Base-by-base conservation (phyloP, 2,888 invertebrate genomes). In the Agonopterix subpropinquella region DNA sequence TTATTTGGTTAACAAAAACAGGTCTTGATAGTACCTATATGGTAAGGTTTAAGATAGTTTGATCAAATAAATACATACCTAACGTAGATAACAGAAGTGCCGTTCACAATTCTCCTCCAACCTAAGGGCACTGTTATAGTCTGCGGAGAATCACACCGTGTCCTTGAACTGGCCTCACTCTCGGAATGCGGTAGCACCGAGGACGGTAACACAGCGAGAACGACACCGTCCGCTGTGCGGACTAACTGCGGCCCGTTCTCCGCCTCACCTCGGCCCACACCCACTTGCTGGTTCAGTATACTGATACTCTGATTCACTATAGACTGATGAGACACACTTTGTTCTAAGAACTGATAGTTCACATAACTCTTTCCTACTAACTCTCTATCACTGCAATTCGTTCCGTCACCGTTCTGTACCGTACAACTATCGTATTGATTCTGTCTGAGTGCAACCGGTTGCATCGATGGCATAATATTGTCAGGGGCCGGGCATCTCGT, bases 331-430 rank as follows among this genome's bases (percentile, higher is more conserved):
- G 86, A 81, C 55, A 88, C 83, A 81, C 85, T 88, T 67, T 88
- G 88, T 82, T 89, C 88, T 75, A 88, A 74, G 66, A 88, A 80
- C 69, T 89, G 89, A 72, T 88, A 89, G 80, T 89, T 89, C 66
- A 88, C 78, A 78, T 76, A 83, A 69, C 78, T 80, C 58, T 85
- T 86, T 44, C 76, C 77, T 53, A 77, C 70, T 54, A 80, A 65
- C 57, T 83, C 84, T 67, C 75, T 75, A 49, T 86, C 83, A 78
- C 73, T 65, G 59, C 72, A 70, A 63, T 73, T 78, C 57, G 71
- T 71, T 65, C 67, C 65, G 54, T 80, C 82, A 68, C 62, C 80
- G 67, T 61, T 76, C 53, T 76, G 76, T 58, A 80, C 71, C 49
- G 72, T 67, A 62, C 75, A 63, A 76, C 77, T 80, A 59, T 83